Percentiles rank a stretch among this genome's conserved stretches.
Conservation (phyloP, 2,888 invertebrate genomes). For the Nomada ferruginata region DNA sequence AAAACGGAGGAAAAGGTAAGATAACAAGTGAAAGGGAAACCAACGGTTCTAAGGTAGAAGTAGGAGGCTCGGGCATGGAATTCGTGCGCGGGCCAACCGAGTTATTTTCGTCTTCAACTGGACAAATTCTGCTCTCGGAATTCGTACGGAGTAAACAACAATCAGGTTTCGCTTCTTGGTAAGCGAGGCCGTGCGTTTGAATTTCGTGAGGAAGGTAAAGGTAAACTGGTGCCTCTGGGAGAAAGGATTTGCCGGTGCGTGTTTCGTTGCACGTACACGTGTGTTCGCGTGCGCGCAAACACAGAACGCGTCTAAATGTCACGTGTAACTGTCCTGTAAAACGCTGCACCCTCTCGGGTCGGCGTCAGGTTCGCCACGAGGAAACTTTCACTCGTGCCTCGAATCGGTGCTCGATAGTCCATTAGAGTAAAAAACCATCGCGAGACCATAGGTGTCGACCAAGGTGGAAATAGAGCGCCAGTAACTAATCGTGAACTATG, state of each 20-base stretch:
- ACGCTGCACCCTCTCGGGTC: slow-evolving; percentile 57
- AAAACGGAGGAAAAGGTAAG: neutral
- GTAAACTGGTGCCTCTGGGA: slow-evolving; percentile 46
- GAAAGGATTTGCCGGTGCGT: slow-evolving; percentile 43
- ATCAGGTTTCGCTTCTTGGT: slow-evolving; percentile 34
- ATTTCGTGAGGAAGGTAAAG: slow-evolving; percentile 58
- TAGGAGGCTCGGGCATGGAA: slow-evolving; percentile 3
- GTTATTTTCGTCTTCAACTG: slow-evolving; percentile 12
- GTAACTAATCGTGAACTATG: neutral
- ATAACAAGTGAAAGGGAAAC: slow-evolving; percentile 8
- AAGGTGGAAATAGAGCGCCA: neutral
- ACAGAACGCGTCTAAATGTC: slow-evolving; percentile 63
- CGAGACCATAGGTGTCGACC: neutral
- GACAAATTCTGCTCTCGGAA: slow-evolving; percentile 25
- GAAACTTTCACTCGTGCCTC: slow-evolving; percentile 64
- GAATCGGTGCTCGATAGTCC: slow-evolving; percentile 14
- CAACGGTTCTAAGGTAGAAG: neutral
- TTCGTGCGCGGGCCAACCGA: neutral
- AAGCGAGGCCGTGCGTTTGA: slow-evolving; percentile 20
- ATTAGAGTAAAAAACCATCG: slow-evolving; percentile 19
- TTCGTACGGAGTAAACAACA: slow-evolving; percentile 47
- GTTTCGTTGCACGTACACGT: neutral
- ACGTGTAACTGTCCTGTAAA: slow-evolving; percentile 55
- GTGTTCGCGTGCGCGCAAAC: slow-evolving; percentile 10
- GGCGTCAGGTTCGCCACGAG: slow-evolving; percentile 41